Evolutionary conservation across 1,140 invertebrate genomes (phyloP).

Genomic region (Onthophagus taurus): DNA sequence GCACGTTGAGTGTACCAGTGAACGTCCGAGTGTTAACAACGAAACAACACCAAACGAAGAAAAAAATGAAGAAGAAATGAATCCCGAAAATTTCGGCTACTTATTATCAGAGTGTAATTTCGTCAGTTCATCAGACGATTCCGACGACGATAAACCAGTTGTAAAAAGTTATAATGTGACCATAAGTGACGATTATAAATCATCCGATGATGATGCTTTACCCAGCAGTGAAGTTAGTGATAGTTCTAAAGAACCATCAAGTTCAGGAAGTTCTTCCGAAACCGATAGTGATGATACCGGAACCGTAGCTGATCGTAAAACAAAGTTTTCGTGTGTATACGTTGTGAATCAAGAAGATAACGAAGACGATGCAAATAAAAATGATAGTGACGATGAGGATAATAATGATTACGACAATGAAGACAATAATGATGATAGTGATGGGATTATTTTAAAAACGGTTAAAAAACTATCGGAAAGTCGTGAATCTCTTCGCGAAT

Average conservation of each 20-base stretch:
- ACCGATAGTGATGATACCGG: slow-evolving; percentile 49
- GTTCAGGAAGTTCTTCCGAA: slow-evolving; percentile 40
- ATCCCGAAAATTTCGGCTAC: slow-evolving; percentile 36
- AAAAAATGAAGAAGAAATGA: not conserved
- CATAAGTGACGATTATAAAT: slow-evolving; percentile 21
- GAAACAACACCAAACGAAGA: not conserved
- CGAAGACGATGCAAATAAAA: too few species aligned
- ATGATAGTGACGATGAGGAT: not conserved
- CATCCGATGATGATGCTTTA: slow-evolving; percentile 30
- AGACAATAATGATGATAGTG: slow-evolving; percentile 43
- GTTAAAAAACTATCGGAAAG: slow-evolving; percentile 26
- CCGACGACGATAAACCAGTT: slow-evolving; percentile 16
- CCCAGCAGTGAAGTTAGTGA: slow-evolving; percentile 30
- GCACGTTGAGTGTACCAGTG: not conserved
- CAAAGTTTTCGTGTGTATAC: slow-evolving; percentile 63
- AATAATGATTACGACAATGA: slow-evolving; percentile 40
- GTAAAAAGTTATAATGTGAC: slow-evolving; percentile 31
- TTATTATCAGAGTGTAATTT: slow-evolving; percentile 46
- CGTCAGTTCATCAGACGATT: slow-evolving; percentile 43
- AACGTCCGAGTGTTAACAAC: not conserved
- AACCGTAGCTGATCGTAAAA: slow-evolving; percentile 49
- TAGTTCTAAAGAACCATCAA: slow-evolving; percentile 28
- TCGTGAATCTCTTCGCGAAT: slow-evolving; percentile 1
- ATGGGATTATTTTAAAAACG: slow-evolving; percentile 31
- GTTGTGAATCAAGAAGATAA: slow-evolving; percentile 59